phyloP scores from a whole-genome alignment of 1,140 invertebrate species.

The Sitodiplosis mosellana region DNA sequence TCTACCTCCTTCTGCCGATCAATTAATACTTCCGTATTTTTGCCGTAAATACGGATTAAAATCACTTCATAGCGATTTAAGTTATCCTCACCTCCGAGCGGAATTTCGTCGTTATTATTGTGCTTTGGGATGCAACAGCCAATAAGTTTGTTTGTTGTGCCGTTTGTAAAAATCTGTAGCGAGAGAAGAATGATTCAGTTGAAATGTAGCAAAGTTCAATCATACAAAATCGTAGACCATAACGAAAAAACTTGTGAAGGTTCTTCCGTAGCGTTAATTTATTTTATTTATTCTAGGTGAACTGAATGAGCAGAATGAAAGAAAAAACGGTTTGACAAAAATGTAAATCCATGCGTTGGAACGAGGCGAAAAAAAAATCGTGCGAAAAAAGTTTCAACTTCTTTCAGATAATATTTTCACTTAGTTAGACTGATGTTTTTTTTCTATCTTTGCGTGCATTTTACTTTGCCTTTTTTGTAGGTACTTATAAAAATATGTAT shows the following conservation, averaged over 20 bases:
- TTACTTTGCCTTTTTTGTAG: too few species aligned
- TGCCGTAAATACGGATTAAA: conserved; percentile 79
- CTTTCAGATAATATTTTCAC: too few species aligned
- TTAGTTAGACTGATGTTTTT: too few species aligned
- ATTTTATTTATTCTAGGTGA: too few species aligned
- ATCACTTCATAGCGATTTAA: conserved; percentile 37
- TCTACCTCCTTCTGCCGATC: conserved; percentile 69
- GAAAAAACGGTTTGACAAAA: not conserved
- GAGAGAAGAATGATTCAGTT: conserved; percentile 3
- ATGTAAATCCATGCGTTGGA: too few species aligned
- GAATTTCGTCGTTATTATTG: not conserved
- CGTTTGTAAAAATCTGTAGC: conserved; percentile 74
- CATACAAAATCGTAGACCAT: conserved; percentile 1
- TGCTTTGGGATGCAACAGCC: conserved; percentile 32
- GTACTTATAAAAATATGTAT: too few species aligned
- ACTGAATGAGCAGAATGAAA: too few species aligned
- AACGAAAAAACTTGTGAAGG: too few species aligned
- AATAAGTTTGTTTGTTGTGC: conserved; percentile 86
- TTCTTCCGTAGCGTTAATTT: too few species aligned
- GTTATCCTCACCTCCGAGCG: not conserved
- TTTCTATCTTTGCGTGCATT: too few species aligned
- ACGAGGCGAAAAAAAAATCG: too few species aligned
- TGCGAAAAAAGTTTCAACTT: too few species aligned
- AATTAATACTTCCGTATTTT: conserved; percentile 84
- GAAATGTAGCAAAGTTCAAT: not conserved